Evolutionary conservation across 2,888 invertebrate genomes (phyloP), one percentile per base, ranked within the genome.

Genomic region (Leptopilina myrica): DNA sequence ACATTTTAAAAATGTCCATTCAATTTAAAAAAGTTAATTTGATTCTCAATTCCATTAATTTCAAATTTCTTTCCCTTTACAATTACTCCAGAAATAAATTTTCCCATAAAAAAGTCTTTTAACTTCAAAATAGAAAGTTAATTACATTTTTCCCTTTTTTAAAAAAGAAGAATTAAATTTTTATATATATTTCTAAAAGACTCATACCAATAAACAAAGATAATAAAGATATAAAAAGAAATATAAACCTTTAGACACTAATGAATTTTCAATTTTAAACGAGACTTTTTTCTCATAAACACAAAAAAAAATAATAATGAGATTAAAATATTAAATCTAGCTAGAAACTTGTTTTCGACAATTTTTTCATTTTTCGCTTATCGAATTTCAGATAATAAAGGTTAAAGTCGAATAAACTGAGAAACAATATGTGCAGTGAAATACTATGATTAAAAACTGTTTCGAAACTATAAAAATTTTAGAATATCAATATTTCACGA

Each of bases 351-450:
- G 73, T 73, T 56, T 73, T 73, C 40, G 56, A 40, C 56, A n/a
- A 73, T 73, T 73, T 73, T 73, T 73, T 33, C 33, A 73, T n/a
- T 40, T 73, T 59, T 56, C 26, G 14, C 73, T 73, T 73, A 73
- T 73, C 73, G 56, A 73, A 73, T 73, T 73, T 59, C 14, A 73
- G 73, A 73, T 73, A 73, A 40, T 59, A 9, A 56, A 56, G 73
- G 64, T 64, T 46, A 64, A 76, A 64, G 62, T 64, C 64, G 33
- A 64, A 26, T 49, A 40, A 7, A 49, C 49, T 2, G 64, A 40
- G 64, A 64, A 76, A 76, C 43, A 76, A 76, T 46, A 8, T 76
- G 64, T n/a, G 14, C 11, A 64, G 26, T 49, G 64, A 76, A 76
- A 46, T 64, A 64, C 15, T 76, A 62, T 33, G 76, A 59, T 76